These are phyloP conservation scores for Rhinolophus sinicus DNA, from an alignment of 2,113 vertebrate species.

Conservation along the genomic window DNA sequence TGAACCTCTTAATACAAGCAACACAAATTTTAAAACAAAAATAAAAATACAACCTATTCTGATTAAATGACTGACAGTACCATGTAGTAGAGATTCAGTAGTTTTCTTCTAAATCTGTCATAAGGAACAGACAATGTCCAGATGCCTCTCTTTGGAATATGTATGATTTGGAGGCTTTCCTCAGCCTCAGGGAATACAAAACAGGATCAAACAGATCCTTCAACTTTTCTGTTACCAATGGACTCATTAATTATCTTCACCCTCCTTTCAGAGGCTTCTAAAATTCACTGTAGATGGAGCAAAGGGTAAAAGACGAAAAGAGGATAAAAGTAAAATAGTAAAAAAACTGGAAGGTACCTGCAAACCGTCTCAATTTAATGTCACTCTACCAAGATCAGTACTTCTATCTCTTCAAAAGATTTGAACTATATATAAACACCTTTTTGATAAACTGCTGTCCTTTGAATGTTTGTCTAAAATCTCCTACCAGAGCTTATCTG, in stretches of 20 bases:
- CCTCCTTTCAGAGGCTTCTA: not conserved
- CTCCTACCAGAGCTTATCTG: not conserved
- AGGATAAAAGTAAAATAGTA: not conserved
- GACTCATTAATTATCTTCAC: not conserved
- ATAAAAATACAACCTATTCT: not conserved
- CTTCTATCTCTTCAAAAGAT: not conserved
- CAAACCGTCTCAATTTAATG: not conserved
- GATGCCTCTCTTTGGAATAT: not conserved
- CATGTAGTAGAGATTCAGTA: not conserved
- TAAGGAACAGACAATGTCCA: not conserved
- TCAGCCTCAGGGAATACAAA: not conserved
- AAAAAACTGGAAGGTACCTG: not conserved
- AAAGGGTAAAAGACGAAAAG: not conserved
- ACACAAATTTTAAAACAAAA: not conserved
- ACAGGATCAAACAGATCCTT: not conserved
- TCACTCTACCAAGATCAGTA: not conserved
- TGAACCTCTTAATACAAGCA: not conserved
- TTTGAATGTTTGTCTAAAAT: not conserved
- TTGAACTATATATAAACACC: not conserved
- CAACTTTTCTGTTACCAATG: not conserved
- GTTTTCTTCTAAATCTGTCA: not conserved
- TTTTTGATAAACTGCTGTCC: not conserved
- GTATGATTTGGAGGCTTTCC: not conserved
- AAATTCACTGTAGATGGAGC: not conserved
- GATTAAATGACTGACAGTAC: not conserved